Evolutionary conservation across 2,888 invertebrate species (phyloP), one percentile per base, ranked within the genome.

Genomic region (Phoenoteleia sp.): DNA sequence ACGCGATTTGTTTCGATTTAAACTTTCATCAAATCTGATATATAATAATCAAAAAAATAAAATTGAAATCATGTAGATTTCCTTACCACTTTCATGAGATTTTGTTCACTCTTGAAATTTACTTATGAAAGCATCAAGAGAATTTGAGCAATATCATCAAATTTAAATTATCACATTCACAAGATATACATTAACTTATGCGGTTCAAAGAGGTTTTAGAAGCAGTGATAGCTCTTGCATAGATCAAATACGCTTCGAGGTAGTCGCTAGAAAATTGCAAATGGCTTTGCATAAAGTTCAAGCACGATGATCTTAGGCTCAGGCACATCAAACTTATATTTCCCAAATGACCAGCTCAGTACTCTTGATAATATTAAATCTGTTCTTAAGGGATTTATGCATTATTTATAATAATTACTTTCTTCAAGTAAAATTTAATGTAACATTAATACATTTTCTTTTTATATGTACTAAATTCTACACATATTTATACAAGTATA

Each of bases 291-390:
- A 72, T 58, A 29, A 27, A 60, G 13, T 69, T 39, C 77, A 21
- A 21, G 27, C 49, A 47, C 27, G 36, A 13, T 66, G 58, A 56
- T 60, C 74, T 74, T 66, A 62, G 58, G 11, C 49, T 81, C 60
- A 52, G 47, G 42, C 47, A 56, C 81, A 74, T 74, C 47, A 66
- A 67, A 67, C 81, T 42, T 58, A 52, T 49, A 81, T 81, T 81
- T 81, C 81, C 81, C 81, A 66, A 66, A 72, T 66, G 81, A 67
- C 81, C 52, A 49, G 74, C 67, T 56, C 42, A 21, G 58, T 60
- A 23, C 21, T 47, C 36, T 6, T 17, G 25, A 60, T 58, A 58
- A 60, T 36, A 45, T 72, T 47, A 58, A 60, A 33, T 17, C 25
- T 9, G 69, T 69, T 69, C 33, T 49, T 19, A 33, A 15, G 66